phyloP scores from a whole-genome alignment of 2,797 vertebrate genomes.

The Chloroceryle amazona region DNA sequence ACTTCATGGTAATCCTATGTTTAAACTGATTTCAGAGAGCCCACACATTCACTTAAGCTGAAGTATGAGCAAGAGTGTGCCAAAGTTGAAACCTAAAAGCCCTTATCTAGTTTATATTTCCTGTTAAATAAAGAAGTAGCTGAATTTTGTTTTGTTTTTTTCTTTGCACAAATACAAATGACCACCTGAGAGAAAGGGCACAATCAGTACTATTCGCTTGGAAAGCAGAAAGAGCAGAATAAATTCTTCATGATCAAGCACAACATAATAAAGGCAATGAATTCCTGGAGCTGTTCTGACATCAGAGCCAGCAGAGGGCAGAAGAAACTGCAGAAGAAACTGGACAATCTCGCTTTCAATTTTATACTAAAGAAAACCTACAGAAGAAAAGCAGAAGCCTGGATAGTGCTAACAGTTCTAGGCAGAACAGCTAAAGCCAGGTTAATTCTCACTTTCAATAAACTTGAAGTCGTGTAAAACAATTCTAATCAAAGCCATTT shows the following conservation, averaged over 20 bases:
- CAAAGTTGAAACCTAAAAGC: neutral
- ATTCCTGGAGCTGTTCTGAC: neutral
- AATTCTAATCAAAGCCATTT: neutral
- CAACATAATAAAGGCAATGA: neutral
- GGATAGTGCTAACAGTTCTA: neutral
- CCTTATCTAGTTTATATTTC: neutral
- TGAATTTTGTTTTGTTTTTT: neutral
- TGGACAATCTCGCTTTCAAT: neutral
- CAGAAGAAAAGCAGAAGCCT: neutral
- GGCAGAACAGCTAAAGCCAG: neutral
- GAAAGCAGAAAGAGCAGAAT: neutral
- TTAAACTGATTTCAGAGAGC: neutral
- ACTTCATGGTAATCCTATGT: neutral
- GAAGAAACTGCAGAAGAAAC: conserved; percentile 2
- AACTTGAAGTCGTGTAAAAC: neutral
- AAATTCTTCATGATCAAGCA: neutral
- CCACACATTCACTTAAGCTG: neutral
- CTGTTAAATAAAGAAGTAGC: neutral
- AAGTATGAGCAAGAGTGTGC: neutral
- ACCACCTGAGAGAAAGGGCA: neutral
- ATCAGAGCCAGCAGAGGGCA: conserved; percentile 25
- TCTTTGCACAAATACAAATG: neutral
- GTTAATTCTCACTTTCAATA: neutral
- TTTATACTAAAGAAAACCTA: neutral
- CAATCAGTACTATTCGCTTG: neutral